These are phyloP conservation scores for Sinocyclocheilus maitianheensis DNA, from an alignment of 2,113 vertebrate species.

Conservation along the genomic window DNA sequence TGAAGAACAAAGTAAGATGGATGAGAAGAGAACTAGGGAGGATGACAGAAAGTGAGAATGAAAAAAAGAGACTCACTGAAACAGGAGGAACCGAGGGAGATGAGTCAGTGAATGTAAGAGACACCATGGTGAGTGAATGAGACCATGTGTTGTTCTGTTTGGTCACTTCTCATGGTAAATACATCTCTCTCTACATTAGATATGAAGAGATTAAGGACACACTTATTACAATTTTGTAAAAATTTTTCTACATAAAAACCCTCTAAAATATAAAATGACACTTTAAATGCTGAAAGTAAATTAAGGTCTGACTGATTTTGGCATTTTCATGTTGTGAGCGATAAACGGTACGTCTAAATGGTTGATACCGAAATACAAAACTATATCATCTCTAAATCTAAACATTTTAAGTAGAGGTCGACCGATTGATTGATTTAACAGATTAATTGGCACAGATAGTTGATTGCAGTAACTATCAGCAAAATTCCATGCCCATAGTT, in stretches of 20 bases:
- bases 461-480: too few species aligned
- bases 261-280: neutral
- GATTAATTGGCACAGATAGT: too few species aligned
- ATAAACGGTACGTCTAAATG: too few species aligned
- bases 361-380: too few species aligned
- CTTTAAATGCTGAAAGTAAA: neutral
- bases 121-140: constrained; percentile 35
- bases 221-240: neutral
- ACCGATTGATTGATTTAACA: too few species aligned
- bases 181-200: neutral
- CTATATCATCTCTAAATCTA: too few species aligned
- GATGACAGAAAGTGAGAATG: neutral
- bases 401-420: too few species aligned
- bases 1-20: neutral
- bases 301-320: too few species aligned
- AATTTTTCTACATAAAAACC: too few species aligned
- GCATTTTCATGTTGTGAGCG: too few species aligned
- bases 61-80: neutral
- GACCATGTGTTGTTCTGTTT: constrained; percentile 18
- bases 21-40: neutral
- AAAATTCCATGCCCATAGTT: too few species aligned
- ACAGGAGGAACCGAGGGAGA: constrained; percentile 47
- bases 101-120: constrained; percentile 57
- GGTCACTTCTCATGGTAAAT: neutral
- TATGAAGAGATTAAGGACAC: neutral